Evolutionary conservation across 2,113 vertebrate genomes (phyloP).

Genomic region (Lophotis ruficrista): DNA sequence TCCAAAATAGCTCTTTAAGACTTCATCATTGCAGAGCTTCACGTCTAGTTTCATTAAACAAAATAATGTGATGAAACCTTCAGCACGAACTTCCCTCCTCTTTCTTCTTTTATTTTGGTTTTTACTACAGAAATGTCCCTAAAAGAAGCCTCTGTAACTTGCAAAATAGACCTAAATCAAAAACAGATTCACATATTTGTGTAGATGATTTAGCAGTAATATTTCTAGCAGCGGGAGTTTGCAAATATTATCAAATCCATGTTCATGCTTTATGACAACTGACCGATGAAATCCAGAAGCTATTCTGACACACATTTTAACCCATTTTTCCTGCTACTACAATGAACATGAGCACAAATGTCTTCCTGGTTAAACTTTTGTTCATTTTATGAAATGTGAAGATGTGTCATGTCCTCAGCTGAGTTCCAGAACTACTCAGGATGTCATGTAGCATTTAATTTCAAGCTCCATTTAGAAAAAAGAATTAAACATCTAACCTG

Average conservation of each 20-base stretch:
- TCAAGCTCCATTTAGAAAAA: slow-evolving; percentile 26
- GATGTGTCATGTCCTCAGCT: slow-evolving; percentile 2
- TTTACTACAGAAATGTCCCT: background rate
- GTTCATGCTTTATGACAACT: slow-evolving; percentile 18
- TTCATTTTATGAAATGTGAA: slow-evolving; percentile 18
- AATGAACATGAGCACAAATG: background rate
- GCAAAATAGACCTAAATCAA: slow-evolving; percentile 33
- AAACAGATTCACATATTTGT: background rate
- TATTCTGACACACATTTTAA: background rate
- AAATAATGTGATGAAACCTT: background rate
- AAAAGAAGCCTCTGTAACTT: background rate
- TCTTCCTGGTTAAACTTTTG: background rate
- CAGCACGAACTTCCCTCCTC: background rate
- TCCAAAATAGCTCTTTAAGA: background rate
- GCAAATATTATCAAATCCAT: slow-evolving; percentile 48
- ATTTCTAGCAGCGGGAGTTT: slow-evolving; percentile 11
- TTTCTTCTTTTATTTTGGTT: background rate
- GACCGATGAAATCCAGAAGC: slow-evolving; percentile 9
- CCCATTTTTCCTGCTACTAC: slow-evolving; percentile 15
- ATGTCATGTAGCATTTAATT: slow-evolving; percentile 2
- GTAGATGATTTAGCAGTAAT: slow-evolving; percentile 9
- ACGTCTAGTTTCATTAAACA: background rate
- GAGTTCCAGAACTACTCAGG: slow-evolving; percentile 1
- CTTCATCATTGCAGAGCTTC: background rate
- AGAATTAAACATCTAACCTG: slow-evolving; percentile 79